Conservation (phyloP, 2,113 vertebrate species). For the Calypte anna region DNA sequence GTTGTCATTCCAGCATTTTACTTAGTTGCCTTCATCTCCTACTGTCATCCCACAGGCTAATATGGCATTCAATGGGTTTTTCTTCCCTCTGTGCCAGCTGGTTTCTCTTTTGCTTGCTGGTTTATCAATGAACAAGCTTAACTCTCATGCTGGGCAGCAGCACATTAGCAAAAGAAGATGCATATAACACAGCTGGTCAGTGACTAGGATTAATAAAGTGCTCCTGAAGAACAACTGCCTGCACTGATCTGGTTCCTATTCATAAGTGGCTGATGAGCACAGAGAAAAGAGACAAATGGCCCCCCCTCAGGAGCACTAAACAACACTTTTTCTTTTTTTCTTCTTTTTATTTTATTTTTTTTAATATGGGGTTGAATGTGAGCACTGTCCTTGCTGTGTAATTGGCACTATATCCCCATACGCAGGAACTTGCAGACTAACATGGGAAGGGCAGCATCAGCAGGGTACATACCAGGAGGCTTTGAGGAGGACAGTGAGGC, state of each 20-base stretch:
- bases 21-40: not conserved
- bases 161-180: not conserved
- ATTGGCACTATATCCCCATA: not conserved
- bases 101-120: not conserved
- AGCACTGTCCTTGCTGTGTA: not conserved
- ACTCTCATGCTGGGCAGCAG: not conserved
- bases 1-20: not conserved
- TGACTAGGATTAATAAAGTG: not conserved
- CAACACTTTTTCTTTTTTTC: not conserved
- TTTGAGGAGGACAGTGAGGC: not conserved
- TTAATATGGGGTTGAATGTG: not conserved
- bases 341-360: not conserved
- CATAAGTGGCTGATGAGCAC: not conserved
- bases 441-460: not conserved
- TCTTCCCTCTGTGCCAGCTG: not conserved
- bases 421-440: not conserved
- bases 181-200: not conserved
- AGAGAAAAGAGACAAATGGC: not conserved
- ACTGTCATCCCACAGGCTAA: not conserved
- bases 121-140: not conserved
- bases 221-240: not conserved
- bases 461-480: not conserved
- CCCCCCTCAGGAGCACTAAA: not conserved
- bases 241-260: not conserved
- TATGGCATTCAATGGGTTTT: not conserved